Base-by-base conservation (phyloP, 2,113 vertebrate species). In the Oplegnathus fasciatus region DNA sequence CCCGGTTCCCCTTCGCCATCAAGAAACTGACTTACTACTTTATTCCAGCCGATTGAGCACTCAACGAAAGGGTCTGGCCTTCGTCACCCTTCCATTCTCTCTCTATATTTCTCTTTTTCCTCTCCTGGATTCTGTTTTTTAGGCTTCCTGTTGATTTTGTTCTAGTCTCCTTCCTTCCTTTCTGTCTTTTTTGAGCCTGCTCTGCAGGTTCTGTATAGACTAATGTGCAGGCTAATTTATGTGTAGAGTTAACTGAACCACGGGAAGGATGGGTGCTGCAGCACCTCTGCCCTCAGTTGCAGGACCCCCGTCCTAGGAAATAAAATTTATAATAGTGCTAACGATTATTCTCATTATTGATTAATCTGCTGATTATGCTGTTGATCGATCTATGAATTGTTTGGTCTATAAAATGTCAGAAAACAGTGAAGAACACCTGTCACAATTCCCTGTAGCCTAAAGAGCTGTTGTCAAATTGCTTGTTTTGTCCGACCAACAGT, bases 31-130 rank as follows among this genome's bases (percentile, higher is more conserved):
- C 84, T 87, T 52, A 69, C 75, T 83, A 75, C 89, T 92, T 93
- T 86, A 92, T 92, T 91, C 89, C 89, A 68, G 88, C 85, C 48
- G 87, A 92, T 90, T 88, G 92, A 93, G 84, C 92, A 84, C 92
- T 90, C 88, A 76, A 26, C 71, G 1, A 84, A 82, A 86, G 67
- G 77, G 34, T 84, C 87, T 88, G 90, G 88, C 88, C 85, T 92
- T 92, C 86, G 70, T 89, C 92, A 85, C 72, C 89, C 78, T 75
- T 68, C 48, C 32, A 34, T 40, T 89, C 82, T 72, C 66, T 69
- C 73, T 46, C n/a, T 14, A 2, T 44, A 71, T 71, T 55, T 91
- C 37, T 85, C 14, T 62, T 60, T 9, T 10, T 4, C 18, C 57
- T 48, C 66, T 24, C 42, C 40, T 48, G 14, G 28, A 72, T 20